Evolutionary conservation across 2,797 vertebrate species (phyloP), one percentile per base, ranked within the genome.

Genomic region (Danio choprae): DNA sequence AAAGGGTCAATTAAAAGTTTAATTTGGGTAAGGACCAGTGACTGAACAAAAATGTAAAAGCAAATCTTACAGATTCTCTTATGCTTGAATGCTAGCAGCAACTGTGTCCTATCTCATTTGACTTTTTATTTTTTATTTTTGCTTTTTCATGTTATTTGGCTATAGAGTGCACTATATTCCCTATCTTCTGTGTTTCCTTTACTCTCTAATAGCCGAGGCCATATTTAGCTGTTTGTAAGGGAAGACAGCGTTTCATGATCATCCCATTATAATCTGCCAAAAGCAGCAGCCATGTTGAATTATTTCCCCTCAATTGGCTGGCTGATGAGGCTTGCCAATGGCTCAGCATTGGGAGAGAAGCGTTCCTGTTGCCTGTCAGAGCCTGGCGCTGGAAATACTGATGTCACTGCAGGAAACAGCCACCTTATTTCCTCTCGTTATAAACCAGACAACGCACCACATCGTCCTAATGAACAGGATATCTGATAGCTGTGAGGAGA

Each of bases 271-370:
- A 50, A 69, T 60, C 76, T 51, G 76, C 29, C 55, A 51, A 60
- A 69, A 50, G 29, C 55, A 60, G 65, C 65, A 78, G 65, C 76
- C 65, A 70, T 69, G 55, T 78, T 78, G 55, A 69, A 60, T 78
- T 70, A 69, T 78, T 78, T 78, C 76, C 65, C 60, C 65, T 78
- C 55, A 69, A 60, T 78, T 78, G 46, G 76, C 29, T 60, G 64
- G 8, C 55, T 70, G 55, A 78, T 78, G 76, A 78, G 76, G 56
- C 76, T 78, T 78, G 76, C 76, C 76, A 78, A 51, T 80, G 58
- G 55, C 68, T 67, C 56, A 56, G 59, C 6, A 48, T 62, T 79
- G 83, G 16, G 41, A 76, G 74, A 62, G 63, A 74, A 58, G 41
- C 44, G 10, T 63, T 78, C 22, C 70, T 58, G 51, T 43, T 63